Percentiles rank a stretch among this genome's conserved stretches.
Conservation (phyloP, 2,888 invertebrate genomes). For the Eulithis prunata region DNA sequence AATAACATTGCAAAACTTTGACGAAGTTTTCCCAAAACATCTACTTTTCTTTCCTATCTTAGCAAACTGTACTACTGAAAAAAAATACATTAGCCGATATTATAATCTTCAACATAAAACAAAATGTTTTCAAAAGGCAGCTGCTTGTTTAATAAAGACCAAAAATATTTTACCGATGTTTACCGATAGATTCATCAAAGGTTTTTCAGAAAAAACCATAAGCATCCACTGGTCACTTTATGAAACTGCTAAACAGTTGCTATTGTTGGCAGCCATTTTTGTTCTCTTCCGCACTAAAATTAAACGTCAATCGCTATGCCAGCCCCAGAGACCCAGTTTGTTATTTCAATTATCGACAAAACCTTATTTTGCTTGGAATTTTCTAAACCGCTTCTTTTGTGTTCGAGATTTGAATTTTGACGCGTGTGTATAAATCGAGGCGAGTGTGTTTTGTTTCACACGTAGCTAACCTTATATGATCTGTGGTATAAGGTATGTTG, state of each 20-base stretch:
- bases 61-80: too few relatives aligned
- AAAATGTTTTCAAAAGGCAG: conserved; percentile 34
- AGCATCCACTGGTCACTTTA: conserved; percentile 33
- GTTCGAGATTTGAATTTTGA: conserved; percentile 45
- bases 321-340: conserved; percentile 63
- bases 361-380: conserved; percentile 60
- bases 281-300: conserved; percentile 73
- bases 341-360: conserved; percentile 78
- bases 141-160: too few relatives aligned
- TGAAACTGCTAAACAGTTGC: conserved; percentile 49
- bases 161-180: too few relatives aligned
- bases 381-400: conserved; percentile 66
- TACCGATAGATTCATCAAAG: not conserved
- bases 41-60: too few relatives aligned
- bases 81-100: too few relatives aligned
- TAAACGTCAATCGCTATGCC: conserved; percentile 79
- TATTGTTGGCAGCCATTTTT: conserved; percentile 56
- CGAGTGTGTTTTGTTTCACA: not conserved
- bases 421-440: conserved; percentile 19
- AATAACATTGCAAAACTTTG: too few relatives aligned
- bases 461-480: too few relatives aligned
- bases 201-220: conserved; percentile 18
- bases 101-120: conserved; percentile 39
- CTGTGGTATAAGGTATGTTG: too few relatives aligned
- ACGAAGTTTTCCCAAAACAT: too few relatives aligned